Conservation (phyloP, 2,113 vertebrate genomes). For the Rhagologus leucostigma region DNA sequence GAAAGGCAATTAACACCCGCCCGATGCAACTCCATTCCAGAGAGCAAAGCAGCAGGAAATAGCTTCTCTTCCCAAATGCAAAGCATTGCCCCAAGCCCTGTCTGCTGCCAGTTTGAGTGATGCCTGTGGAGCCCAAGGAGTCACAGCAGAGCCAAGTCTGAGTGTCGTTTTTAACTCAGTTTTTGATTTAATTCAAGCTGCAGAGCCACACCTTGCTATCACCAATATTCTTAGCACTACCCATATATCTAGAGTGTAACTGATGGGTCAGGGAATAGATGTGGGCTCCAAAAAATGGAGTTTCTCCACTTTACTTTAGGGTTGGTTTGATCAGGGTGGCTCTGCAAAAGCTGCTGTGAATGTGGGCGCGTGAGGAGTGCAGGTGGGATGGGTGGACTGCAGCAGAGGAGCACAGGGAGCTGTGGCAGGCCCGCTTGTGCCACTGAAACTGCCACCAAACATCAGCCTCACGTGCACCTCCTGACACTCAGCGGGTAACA, state of each 20-base stretch:
- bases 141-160: background rate
- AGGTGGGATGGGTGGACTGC: rapidly evolving
- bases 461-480: background rate
- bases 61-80: background rate
- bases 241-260: background rate
- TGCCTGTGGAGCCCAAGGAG: background rate
- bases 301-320: background rate
- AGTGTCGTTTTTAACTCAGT: background rate
- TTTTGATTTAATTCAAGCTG: background rate
- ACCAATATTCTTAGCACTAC: background rate
- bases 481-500: background rate
- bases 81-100: background rate
- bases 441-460: background rate
- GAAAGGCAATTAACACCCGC: background rate
- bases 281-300: background rate
- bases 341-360: background rate
- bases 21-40: background rate
- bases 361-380: rapidly evolving
- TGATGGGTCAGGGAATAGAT: background rate
- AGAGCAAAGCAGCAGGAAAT: background rate
- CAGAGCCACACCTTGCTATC: background rate
- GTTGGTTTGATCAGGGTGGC: background rate
- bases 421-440: background rate
- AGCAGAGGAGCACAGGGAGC: background rate
- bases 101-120: background rate